phyloP scores from a whole-genome alignment of 1,140 invertebrate species.

The Holotrichia oblita region DNA sequence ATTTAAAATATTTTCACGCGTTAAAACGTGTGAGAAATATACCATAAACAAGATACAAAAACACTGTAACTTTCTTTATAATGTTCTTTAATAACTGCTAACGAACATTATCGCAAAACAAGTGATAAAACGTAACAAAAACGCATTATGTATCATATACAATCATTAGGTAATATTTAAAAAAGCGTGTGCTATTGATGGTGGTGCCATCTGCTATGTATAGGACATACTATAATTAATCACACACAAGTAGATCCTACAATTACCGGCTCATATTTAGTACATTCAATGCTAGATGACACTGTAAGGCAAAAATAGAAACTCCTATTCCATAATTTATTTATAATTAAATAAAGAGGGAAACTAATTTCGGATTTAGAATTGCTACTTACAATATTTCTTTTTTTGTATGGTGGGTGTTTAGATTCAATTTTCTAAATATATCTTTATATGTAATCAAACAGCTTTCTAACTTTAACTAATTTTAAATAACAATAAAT shows the following conservation, averaged over 20 bases:
- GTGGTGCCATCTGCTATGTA: background rate
- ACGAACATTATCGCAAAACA: background rate
- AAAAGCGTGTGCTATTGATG: background rate
- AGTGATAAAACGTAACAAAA: background rate
- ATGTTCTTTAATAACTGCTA: background rate
- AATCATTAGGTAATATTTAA: background rate
- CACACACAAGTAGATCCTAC: background rate
- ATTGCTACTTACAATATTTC: too few species aligned
- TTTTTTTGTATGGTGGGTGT: too few species aligned
- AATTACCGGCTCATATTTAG: background rate
- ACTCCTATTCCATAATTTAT: too few species aligned
- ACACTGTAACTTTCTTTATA: background rate
- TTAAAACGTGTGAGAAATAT: constrained; percentile 28
- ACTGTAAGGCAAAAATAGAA: too few species aligned
- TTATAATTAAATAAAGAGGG: too few species aligned
- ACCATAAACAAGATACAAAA: constrained; percentile 11
- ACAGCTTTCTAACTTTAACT: too few species aligned
- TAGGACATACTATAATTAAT: background rate
- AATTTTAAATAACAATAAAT: too few species aligned
- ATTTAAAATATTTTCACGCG: constrained; percentile 32
- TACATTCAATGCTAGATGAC: background rate
- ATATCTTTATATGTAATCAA: too few species aligned
- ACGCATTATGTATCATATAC: background rate
- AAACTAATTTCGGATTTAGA: too few species aligned
- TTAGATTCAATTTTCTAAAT: too few species aligned